Base-by-base conservation (phyloP, 2,113 vertebrate species). In the Sciurus niger region DNA sequence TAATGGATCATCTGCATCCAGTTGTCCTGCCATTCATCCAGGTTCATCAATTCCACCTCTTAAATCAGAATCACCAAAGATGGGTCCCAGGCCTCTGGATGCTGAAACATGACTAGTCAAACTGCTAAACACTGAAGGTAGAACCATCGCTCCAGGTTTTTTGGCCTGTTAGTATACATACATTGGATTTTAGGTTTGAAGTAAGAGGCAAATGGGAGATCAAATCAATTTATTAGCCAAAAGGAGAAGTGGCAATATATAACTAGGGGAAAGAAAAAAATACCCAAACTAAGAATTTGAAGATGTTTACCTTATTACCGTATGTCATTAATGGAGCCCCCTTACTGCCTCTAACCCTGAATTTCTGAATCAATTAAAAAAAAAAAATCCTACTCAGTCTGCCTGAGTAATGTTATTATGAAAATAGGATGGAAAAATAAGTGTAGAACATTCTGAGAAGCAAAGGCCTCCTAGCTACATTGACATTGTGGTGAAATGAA, bases 211-310 rank as follows among this genome's bases (percentile, higher is more conserved):
- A 84, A 14, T 58, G 63, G 51, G 34, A 82, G 7, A 93, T n/a
- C 77, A 70, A 82, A 87, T 51, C 37, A 80, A 77, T 90, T 78
- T 79, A 65, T 73, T 85, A 77, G 48, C 24, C 25, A 77, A 94
- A 85, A 51, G 40, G 60, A 87, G 13, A 70, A 4, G 48, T 14
- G 24, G 1, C 34, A 55, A 76, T 80, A 55, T 25, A 14, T 65
- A n/a, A 63, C 34, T 5, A 85, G 4, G 65, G 18, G 12, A 79
- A 7, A 79, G 18, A 24, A 88, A 90, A 83, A 68, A 91, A 87
- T 34, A 77, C 1, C 32, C 58, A 60, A 91, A 78, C 10, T 83
- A 65, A 55, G n/a, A 70, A 65, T 53, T 60, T 90, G 30, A 68
- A 93, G n/a, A 60, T 18, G 17, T 88, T 80, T 58, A 37, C 86